phyloP scores from a whole-genome alignment of 2,113 vertebrate genomes.

The Hemiprocne comata region DNA sequence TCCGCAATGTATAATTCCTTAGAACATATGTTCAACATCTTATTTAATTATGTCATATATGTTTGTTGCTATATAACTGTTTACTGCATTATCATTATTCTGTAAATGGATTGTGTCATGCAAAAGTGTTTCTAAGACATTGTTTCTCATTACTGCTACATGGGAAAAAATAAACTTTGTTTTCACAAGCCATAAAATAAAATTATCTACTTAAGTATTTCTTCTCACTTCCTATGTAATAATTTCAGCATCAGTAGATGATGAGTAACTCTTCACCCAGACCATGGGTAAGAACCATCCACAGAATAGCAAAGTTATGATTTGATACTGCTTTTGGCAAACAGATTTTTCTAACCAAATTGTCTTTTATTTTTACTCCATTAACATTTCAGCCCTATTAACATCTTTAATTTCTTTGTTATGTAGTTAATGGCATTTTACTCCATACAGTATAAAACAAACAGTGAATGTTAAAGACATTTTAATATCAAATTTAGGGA shows the following conservation, averaged over 20 bases:
- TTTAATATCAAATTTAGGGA: neutral
- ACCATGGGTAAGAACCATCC: neutral
- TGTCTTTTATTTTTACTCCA: neutral
- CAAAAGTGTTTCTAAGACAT: neutral
- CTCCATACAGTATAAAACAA: neutral
- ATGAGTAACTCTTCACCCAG: neutral
- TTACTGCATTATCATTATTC: neutral
- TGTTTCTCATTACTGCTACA: no score
- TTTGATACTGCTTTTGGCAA: neutral
- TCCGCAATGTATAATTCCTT: neutral
- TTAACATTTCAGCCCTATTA: neutral
- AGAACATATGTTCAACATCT: neutral
- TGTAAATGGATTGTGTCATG: neutral
- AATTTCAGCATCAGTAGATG: neutral
- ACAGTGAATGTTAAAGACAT: neutral
- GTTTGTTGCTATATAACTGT: neutral
- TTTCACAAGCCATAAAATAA: neutral
- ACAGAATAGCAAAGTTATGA: neutral
- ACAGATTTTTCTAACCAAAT: neutral
- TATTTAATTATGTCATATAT: neutral
- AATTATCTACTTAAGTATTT: neutral
- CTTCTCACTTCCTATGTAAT: neutral
- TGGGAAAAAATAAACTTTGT: neutral
- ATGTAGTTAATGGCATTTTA: neutral
- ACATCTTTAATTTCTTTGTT: neutral